Percentiles rank a stretch among this genome's conserved stretches.
Conservation (phyloP, 2,797 vertebrate genomes). For the Dipus sagitta region DNA sequence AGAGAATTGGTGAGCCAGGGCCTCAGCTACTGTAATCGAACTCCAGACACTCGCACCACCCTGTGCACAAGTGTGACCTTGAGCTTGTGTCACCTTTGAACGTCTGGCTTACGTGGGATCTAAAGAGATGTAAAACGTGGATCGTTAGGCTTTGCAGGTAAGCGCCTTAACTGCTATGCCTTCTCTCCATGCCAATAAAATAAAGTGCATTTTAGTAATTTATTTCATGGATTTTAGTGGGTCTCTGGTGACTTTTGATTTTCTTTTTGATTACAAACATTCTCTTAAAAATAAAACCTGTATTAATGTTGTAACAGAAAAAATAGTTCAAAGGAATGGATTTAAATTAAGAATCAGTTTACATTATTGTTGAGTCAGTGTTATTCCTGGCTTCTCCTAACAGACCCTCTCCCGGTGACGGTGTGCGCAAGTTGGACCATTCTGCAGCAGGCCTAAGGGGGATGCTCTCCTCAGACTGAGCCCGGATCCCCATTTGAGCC, state of each 20-base stretch:
- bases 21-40: too few species aligned
- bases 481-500: background rate
- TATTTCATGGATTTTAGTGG: background rate
- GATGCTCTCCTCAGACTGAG: background rate
- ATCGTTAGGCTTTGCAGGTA: too few species aligned
- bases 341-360: background rate
- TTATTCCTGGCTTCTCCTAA: background rate
- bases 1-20: too few species aligned
- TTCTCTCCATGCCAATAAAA: too few species aligned
- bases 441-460: background rate
- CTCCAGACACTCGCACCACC: too few species aligned
- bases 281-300: background rate
- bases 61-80: too few species aligned
- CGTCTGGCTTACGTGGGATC: too few species aligned
- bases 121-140: too few species aligned
- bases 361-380: background rate
- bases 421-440: too few species aligned
- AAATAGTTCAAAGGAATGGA: background rate
- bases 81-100: too few species aligned
- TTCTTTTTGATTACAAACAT: conserved; percentile 2
- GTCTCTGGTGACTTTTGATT: background rate
- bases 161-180: too few species aligned
- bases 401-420: background rate
- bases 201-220: background rate
- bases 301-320: background rate